Base-by-base conservation (phyloP, 1,140 invertebrate species). In the Drosophila sulfurigaster region DNA sequence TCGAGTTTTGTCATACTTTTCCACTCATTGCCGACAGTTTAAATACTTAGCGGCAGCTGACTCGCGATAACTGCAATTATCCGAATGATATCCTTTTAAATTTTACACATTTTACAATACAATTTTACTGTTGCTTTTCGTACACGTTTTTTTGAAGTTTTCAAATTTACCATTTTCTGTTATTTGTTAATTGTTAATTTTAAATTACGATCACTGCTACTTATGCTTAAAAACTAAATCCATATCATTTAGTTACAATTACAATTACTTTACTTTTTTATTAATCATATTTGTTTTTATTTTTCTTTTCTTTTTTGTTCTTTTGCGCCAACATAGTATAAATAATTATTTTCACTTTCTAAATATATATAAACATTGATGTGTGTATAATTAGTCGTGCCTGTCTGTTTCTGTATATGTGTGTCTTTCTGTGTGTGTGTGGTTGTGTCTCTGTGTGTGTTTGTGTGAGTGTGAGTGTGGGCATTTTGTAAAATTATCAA, bases 151-250 rank as follows among this genome's bases (percentile, higher is more conserved):
- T 85, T 54, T 82, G 56, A 72, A 65, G 63, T 66, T 71, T 72
- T 82, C 69, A 67, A 81, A 88, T 80, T 71, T 87, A 76, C 68
- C 66, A 56, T 72, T 72, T 25, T 81, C 20, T 60, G 67, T 54
- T 57, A 85, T 87, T 87, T 64, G 72, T 56, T 59, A 56, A 51
- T 81, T 79, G 64, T 79, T 89, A 89, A 90, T 89, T 90, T 89
- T 89, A 88, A 88, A 89, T 89, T 89, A 89, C 81, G 78, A 89
- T 89, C 85, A 89, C 85, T 89, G 78, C 85, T 89, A 89, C 85
- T 89, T 80, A 85, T 85, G 57, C 85, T 89, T 89, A 89, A 56
- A 28, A 70, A 56, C 81, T 89, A 90, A 85, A 67, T 89, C 70
- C 85, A 88, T 87, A 88, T 87, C 69, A 75, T 58, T 64, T 65